phyloP scores from a whole-genome alignment of 2,113 vertebrate genomes.

The Macrotis lagotis region DNA sequence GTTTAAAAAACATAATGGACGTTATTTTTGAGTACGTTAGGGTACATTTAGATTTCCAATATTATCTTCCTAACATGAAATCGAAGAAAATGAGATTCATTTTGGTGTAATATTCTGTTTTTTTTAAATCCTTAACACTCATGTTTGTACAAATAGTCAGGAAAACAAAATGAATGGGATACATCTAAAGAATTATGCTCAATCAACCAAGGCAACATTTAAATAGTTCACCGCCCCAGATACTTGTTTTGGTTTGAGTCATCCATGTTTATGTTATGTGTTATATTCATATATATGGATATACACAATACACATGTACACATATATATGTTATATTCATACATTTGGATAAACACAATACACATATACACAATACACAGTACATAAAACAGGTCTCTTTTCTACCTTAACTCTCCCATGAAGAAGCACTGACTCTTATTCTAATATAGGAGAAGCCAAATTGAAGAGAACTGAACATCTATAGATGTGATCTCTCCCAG shows the following conservation, averaged over 20 bases:
- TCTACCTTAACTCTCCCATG: not conserved
- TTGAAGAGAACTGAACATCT: not conserved
- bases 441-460: constrained; percentile 32
- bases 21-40: not conserved
- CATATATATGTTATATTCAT: no score
- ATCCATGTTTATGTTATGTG: no score
- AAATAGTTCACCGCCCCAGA: not conserved
- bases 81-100: not conserved
- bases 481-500: not conserved
- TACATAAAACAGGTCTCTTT: constrained; percentile 38
- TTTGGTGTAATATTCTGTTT: not conserved
- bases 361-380: no score
- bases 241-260: constrained; percentile 43
- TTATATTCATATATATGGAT: no score
- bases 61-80: not conserved
- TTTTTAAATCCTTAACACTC: not conserved
- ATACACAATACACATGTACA: no score
- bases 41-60: not conserved
- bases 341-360: no score
- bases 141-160: not conserved
- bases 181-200: not conserved
- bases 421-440: not conserved
- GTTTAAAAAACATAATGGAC: not conserved
- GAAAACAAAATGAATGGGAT: not conserved
- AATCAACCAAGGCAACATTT: not conserved